Evolutionary conservation across 35 echinoderm and acorn worm species (phyloP).

Genomic region (Lytechinus pictus): DNA sequence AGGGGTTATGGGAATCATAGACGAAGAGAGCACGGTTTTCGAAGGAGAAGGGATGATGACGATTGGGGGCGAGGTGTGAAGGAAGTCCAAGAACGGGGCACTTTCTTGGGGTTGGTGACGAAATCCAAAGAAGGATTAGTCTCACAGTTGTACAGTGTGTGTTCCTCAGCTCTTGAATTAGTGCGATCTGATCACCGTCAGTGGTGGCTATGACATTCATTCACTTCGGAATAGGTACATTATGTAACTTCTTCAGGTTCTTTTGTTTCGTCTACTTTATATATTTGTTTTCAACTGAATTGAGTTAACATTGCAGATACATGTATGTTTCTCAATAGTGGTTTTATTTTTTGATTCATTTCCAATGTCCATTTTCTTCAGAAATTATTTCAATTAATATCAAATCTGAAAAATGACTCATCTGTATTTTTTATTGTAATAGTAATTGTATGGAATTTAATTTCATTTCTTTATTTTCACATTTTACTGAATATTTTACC

Average conservation of each 20-base stretch:
- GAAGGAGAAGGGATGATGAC: constrained; percentile 26
- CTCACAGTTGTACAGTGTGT: not conserved
- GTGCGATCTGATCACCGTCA: not conserved
- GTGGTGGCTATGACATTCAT: constrained; percentile 31
- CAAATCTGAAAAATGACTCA: not conserved
- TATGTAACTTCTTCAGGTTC: not conserved
- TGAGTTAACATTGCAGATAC: not conserved
- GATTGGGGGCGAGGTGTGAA: constrained; percentile 38
- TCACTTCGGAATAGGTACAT: not conserved
- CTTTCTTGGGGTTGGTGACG: constrained; percentile 5
- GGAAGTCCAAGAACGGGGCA: constrained; percentile 12
- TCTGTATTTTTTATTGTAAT: not conserved
- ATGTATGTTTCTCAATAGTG: not conserved
- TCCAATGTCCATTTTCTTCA: not conserved
- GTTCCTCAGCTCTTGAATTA: not conserved
- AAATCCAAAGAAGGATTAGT: not conserved
- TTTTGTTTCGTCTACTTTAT: not conserved
- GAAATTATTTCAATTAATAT: not conserved
- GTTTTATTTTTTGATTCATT: not conserved
- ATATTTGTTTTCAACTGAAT: not conserved
- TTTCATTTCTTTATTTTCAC: no score
- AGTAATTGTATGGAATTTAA: not conserved
- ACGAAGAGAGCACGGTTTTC: constrained; percentile 15
- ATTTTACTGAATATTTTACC: no score
- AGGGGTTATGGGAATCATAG: not conserved